phyloP scores from a whole-genome alignment of 1,140 invertebrate species.

The Platorchestia sp. region DNA sequence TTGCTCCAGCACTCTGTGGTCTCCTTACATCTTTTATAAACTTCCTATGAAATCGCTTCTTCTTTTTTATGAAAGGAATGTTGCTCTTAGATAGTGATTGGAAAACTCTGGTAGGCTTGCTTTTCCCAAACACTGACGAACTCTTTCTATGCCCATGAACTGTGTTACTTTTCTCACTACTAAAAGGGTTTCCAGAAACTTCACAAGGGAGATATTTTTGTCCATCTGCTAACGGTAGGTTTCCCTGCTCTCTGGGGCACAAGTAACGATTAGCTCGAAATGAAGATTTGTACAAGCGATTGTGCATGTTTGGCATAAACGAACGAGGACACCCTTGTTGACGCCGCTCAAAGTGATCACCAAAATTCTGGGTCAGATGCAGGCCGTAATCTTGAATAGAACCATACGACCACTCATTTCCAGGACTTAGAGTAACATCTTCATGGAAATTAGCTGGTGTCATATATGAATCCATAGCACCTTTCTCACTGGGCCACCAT shows the following conservation, averaged over 20 bases:
- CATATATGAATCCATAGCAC: slow-evolving; percentile 61
- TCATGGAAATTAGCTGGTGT: slow-evolving; percentile 43
- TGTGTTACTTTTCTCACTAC: background rate
- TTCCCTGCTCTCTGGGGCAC: background rate
- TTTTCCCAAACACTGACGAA: background rate
- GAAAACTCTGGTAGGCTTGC: background rate
- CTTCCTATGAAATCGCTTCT: slow-evolving; percentile 50
- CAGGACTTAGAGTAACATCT: background rate
- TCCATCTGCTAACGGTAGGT: background rate
- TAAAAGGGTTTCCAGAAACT: background rate
- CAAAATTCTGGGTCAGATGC: slow-evolving; percentile 56
- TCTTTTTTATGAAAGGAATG: slow-evolving; percentile 11
- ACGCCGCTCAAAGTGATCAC: slow-evolving; percentile 61
- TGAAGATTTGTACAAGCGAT: slow-evolving; percentile 21
- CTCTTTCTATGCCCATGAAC: background rate
- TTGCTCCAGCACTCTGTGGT: slow-evolving; percentile 60
- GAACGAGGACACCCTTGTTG: slow-evolving; percentile 57
- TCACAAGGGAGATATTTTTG: background rate
- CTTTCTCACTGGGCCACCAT: slow-evolving; percentile 65
- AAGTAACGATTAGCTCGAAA: background rate
- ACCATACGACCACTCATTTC: slow-evolving; percentile 31
- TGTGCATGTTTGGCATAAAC: slow-evolving; percentile 4
- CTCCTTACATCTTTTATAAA: slow-evolving; percentile 43
- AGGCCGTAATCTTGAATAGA: slow-evolving; percentile 51
- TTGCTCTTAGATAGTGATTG: slow-evolving; percentile 14